A percentile compares a stretch with the other conserved stretches of the same genome.
These are phyloP conservation scores for Crocidura indochinensis DNA, from an alignment of 2,797 vertebrate genomes.

Conservation along the genomic window DNA sequence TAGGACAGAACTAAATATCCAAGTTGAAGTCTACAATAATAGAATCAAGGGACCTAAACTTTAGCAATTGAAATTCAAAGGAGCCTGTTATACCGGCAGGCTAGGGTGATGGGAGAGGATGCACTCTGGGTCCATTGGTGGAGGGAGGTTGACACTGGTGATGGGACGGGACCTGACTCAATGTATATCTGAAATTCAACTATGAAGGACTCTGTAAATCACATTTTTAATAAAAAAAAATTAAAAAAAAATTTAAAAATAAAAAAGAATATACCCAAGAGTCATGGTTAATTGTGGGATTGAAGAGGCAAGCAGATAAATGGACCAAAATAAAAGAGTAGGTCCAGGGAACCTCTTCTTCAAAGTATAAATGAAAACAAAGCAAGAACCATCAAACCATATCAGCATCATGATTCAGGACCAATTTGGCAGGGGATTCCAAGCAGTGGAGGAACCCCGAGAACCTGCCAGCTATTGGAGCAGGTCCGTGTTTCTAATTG, in stretches of 20 bases:
- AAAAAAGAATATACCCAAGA: slow-evolving; percentile 33
- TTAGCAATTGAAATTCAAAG: too few relatives aligned
- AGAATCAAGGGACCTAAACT: too few relatives aligned
- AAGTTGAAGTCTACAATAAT: too few relatives aligned
- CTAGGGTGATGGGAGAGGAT: too few relatives aligned
- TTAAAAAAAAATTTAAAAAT: neutral
- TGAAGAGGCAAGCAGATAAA: neutral
- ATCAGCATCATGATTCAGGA: neutral
- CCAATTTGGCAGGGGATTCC: neutral
- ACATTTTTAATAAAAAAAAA: too few relatives aligned
- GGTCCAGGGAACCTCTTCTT: neutral
- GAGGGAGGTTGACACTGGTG: too few relatives aligned
- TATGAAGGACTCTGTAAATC: too few relatives aligned
- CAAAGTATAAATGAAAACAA: neutral
- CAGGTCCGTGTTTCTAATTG: neutral
- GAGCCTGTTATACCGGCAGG: too few relatives aligned
- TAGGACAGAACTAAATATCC: too few relatives aligned
- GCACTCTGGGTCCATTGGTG: too few relatives aligned
- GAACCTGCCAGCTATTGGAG: neutral
- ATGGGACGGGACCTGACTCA: too few relatives aligned
- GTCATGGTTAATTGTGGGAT: neutral
- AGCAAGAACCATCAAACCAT: neutral
- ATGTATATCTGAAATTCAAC: too few relatives aligned
- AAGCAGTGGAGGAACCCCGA: neutral
- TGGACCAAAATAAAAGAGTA: neutral